Evolutionary conservation across 2,888 invertebrate species (phyloP), one percentile per base, ranked within the genome.

Genomic region (Drosophila acutilabella): DNA sequence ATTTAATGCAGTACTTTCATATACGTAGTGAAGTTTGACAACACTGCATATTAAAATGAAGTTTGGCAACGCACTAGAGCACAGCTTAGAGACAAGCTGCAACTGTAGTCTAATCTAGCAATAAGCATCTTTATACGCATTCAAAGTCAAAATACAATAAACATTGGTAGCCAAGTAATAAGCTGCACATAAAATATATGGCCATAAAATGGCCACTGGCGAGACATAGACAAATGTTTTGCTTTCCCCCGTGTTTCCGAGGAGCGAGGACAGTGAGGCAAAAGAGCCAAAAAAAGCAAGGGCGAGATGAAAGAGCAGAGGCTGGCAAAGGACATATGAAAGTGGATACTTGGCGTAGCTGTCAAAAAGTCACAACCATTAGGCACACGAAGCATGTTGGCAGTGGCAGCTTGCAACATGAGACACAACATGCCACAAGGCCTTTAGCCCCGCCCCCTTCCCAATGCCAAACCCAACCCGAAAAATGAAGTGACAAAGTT

Each of bases 281-380:
- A 10, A 30, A 41, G 40, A 13, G 20, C 13, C 18, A 14, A 44
- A 4, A 41, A 26, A 26, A 23, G 13, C 30, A 36, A 36, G 13
- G 13, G 18, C 16, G 18, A 52, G 59, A 52, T 44, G 53, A 44
- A 44, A 44, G 54, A 10, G 20, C 33, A 44, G 42, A 13, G 42
- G 30, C 42, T 51, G 36, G 36, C 48, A 53, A 26, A 40, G 66
- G 52, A 53, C 64, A 71, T 58, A 64, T 68, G 57, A 64, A 64
- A 74, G 64, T 53, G 74, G 74, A 65, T 64, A 80, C 80, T 78
- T 78, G 59, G 54, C 57, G 59, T 56, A 64, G 83, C 83, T 88
- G 89, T 90, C 90, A 88, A 88, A 89, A 89, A 90, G 88, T 89
- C 87, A 88, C 73, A 88, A 73, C 88, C 89, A 89, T 84, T 88